Percentiles rank a stretch among this genome's conserved stretches.
phyloP scores from a whole-genome alignment of 2,797 vertebrate species.

The Euphonia xanthogaster region DNA sequence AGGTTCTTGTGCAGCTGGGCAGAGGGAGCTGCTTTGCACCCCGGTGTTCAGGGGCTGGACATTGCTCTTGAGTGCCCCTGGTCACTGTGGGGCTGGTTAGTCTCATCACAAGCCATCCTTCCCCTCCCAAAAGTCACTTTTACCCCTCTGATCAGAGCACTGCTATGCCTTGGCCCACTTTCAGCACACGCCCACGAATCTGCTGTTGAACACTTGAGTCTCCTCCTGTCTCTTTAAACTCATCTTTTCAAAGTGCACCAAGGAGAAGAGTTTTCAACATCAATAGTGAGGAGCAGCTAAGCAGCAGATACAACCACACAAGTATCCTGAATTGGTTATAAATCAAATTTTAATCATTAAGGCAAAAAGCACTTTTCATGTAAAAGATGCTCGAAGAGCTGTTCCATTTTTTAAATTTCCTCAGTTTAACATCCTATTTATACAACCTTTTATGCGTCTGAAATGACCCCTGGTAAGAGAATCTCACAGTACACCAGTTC shows the following conservation, averaged over 20 bases:
- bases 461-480: background rate
- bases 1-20: background rate
- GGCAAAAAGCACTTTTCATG: background rate
- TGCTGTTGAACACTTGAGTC: conserved; percentile 24
- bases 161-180: background rate
- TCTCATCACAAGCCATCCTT: background rate
- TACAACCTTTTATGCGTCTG: background rate
- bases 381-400: background rate
- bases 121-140: background rate
- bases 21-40: background rate
- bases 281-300: background rate
- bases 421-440: background rate
- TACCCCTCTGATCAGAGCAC: conserved; percentile 8
- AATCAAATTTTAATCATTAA: conserved; percentile 23
- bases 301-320: conserved; percentile 1
- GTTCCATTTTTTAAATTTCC: background rate
- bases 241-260: background rate
- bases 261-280: conserved; percentile 7
- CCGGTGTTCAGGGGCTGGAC: background rate
- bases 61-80: background rate
- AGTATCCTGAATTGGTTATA: background rate
- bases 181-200: background rate
- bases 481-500: background rate
- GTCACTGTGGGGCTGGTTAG: background rate
- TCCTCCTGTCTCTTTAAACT: conserved; percentile 27